Conservation (phyloP, 2,888 invertebrate genomes). For the Cacoxenus indagator region DNA sequence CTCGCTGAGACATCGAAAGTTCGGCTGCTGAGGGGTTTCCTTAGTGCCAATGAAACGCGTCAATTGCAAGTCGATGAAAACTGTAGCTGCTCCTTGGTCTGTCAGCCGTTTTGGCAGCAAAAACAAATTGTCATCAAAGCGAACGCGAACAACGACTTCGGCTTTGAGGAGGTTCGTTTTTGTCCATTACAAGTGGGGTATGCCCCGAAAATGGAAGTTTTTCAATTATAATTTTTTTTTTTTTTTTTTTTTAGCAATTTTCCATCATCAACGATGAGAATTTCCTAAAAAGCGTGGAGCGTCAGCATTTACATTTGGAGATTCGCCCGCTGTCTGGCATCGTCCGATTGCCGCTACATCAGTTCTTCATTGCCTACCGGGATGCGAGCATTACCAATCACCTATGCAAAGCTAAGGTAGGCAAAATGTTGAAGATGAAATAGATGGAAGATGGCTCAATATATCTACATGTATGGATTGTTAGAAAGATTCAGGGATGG, state of each 20-base stretch:
- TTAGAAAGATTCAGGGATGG: too few species aligned
- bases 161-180: constrained; percentile 61
- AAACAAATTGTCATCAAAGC: constrained; percentile 47
- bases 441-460: too few species aligned
- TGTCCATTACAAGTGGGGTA: background rate
- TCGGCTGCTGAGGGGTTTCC: constrained; percentile 62
- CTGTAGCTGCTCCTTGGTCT: constrained; percentile 48
- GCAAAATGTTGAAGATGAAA: too few species aligned
- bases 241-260: constrained; percentile 70
- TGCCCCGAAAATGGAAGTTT: too few species aligned
- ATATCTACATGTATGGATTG: too few species aligned
- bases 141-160: constrained; percentile 47
- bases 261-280: constrained; percentile 73
- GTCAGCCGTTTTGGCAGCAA: constrained; percentile 67
- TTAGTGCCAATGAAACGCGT: constrained; percentile 60
- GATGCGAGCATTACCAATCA: constrained; percentile 73
- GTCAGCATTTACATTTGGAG: constrained; percentile 74
- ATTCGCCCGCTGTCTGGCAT: constrained; percentile 71
- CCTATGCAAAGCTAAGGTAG: constrained; percentile 73
- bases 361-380: constrained; percentile 75
- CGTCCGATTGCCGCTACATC: constrained; percentile 74
- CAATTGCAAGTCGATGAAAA: constrained; percentile 38
- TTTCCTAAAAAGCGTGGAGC: constrained; percentile 73
- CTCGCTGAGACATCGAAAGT: constrained; percentile 62
- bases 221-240: background rate